phyloP scores from a whole-genome alignment of 2,888 invertebrate species.

The Oasisia sp. region DNA sequence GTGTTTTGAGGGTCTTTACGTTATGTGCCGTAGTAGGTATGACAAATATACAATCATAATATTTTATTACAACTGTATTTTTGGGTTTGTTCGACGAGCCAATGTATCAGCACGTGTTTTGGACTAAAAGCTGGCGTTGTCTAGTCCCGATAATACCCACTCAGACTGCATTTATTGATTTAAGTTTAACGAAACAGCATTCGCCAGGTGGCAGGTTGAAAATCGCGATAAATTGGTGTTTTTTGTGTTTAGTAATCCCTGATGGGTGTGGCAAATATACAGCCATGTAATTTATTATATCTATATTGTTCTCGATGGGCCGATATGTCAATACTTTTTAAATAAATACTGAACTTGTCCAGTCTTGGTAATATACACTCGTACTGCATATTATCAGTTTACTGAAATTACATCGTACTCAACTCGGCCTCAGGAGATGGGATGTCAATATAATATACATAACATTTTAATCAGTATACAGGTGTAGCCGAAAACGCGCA shows the following conservation, averaged over 20 bases:
- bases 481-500: no score
- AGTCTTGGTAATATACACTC: no score
- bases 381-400: no score
- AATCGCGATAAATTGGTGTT: background rate
- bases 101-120: no score
- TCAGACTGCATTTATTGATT: no score
- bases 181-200: background rate
- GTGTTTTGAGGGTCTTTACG: background rate
- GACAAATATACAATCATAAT: background rate
- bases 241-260: background rate
- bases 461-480: no score
- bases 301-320: background rate
- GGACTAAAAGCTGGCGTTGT: no score
- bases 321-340: no score
- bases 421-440: no score
- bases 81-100: background rate
- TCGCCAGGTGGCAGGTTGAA: background rate
- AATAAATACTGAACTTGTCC: no score
- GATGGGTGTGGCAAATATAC: background rate
- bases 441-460: no score
- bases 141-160: no score
- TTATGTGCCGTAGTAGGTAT: background rate
- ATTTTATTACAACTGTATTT: background rate
- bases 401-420: background rate
- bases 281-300: background rate